A percentile compares a stretch with the other conserved stretches of the same genome.
Conservation (phyloP, 1,140 invertebrate species). For the Lethocerus indicus region DNA sequence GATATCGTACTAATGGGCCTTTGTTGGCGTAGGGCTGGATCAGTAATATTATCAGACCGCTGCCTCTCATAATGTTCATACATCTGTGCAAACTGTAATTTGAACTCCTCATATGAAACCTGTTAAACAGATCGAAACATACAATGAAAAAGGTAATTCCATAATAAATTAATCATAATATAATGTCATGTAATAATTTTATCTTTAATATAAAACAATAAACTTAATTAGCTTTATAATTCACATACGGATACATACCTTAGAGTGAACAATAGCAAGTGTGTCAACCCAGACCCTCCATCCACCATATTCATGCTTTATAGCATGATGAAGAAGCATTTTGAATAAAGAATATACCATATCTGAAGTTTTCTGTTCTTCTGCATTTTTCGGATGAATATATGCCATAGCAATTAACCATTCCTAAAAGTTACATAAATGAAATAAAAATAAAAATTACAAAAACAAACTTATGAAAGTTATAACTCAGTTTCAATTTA, state of each 20-base stretch:
- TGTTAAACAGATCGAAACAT: constrained; percentile 22
- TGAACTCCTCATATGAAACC: constrained; percentile 95
- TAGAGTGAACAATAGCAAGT: constrained; percentile 96
- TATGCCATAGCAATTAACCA: constrained; percentile 98
- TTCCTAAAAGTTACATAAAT: constrained; percentile 37
- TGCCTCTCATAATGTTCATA: constrained; percentile 93
- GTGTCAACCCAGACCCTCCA: constrained; percentile 99
- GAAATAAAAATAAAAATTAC: neutral
- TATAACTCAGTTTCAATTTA: too few relatives aligned
- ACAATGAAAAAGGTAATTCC: neutral
- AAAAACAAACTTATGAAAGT: too few relatives aligned
- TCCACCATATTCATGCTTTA: constrained; percentile 98
- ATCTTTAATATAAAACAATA: neutral
- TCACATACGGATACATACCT: too few relatives aligned
- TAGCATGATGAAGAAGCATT: constrained; percentile 96
- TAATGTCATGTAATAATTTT: neutral
- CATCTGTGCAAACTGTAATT: constrained; percentile 88
- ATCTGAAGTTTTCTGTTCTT: constrained; percentile 92
- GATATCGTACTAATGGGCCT: constrained; percentile 91
- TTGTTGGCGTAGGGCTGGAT: constrained; percentile 78
- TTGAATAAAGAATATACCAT: constrained; percentile 96
- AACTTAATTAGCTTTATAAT: too few relatives aligned
- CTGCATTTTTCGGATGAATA: constrained; percentile 87
- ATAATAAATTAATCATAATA: neutral
- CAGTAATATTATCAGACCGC: constrained; percentile 83